phyloP scores from a whole-genome alignment of 2,888 invertebrate genomes.

The Nomada ferruginata region DNA sequence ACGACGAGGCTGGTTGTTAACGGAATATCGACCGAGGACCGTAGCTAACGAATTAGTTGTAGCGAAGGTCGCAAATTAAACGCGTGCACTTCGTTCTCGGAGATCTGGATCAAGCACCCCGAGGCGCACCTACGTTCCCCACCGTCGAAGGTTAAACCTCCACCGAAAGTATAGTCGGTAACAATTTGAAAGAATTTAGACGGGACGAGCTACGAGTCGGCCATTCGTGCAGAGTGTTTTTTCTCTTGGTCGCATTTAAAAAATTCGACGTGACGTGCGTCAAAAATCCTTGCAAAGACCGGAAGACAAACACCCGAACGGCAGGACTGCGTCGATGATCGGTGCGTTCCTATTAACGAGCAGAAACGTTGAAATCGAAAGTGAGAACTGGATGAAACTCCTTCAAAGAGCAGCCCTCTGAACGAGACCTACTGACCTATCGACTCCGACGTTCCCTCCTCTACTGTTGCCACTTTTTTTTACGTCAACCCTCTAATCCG shows the following conservation, averaged over 20 bases:
- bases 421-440: slow-evolving; percentile 74
- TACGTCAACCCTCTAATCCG: slow-evolving; percentile 14
- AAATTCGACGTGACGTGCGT: neutral
- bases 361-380: slow-evolving; percentile 52
- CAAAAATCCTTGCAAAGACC: neutral
- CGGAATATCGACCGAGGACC: slow-evolving; percentile 66
- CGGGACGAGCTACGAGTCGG: too few relatives aligned
- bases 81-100: slow-evolving; percentile 42
- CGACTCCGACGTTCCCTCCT: slow-evolving; percentile 48
- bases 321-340: slow-evolving; percentile 14
- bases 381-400: slow-evolving; percentile 50
- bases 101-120: slow-evolving; percentile 11
- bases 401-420: slow-evolving; percentile 50
- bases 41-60: slow-evolving; percentile 68
- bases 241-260: neutral
- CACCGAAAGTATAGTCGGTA: neutral
- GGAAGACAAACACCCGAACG: neutral
- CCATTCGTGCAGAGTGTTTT: slow-evolving; percentile 11
- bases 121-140: neutral
- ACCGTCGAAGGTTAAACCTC: neutral
- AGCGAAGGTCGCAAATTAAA: slow-evolving; percentile 63
- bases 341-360: slow-evolving; percentile 27
- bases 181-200: neutral
- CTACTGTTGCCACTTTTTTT: neutral
- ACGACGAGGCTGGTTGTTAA: slow-evolving; percentile 49